Evolutionary conservation across 2,797 vertebrate genomes (phyloP).

Genomic region (Girardinus metallicus): DNA sequence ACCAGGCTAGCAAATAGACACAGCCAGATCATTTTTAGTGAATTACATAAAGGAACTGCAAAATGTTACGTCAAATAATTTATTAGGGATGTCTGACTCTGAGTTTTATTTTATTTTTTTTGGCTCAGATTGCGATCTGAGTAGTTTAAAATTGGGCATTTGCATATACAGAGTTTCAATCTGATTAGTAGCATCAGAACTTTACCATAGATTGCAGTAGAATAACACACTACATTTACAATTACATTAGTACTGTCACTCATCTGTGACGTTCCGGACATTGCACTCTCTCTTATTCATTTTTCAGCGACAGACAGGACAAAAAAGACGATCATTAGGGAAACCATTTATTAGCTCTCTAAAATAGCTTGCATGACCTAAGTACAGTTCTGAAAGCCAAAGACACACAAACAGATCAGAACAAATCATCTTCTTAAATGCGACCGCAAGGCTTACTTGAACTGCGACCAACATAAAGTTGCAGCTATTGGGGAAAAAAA

Average conservation of each 20-base stretch:
- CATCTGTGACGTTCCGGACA: not conserved
- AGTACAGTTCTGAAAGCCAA: not conserved
- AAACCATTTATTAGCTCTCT: not conserved
- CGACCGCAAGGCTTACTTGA: not conserved
- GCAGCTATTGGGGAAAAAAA: not conserved
- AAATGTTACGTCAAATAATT: conserved; percentile 18
- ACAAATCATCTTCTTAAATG: not conserved
- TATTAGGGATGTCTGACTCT: not conserved
- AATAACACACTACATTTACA: not conserved
- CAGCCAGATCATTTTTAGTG: conserved; percentile 34
- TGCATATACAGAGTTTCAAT: not conserved
- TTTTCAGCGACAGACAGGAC: not conserved
- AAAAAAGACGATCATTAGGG: not conserved
- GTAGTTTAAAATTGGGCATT: not conserved
- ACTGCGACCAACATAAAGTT: not conserved
- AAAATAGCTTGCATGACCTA: not conserved
- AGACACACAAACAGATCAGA: not conserved
- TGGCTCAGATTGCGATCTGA: not conserved
- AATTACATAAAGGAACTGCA: conserved; percentile 39
- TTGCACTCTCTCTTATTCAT: not conserved
- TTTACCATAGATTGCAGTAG: not conserved
- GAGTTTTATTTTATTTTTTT: not conserved
- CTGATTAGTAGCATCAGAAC: not conserved
- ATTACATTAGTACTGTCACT: not conserved
- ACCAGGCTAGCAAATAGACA: conserved; percentile 71